Percentiles rank a stretch among this genome's conserved stretches.
These are phyloP conservation scores for Plectrocnemia conspersa DNA, from an alignment of 1,140 invertebrate species.

Conservation along the genomic window DNA sequence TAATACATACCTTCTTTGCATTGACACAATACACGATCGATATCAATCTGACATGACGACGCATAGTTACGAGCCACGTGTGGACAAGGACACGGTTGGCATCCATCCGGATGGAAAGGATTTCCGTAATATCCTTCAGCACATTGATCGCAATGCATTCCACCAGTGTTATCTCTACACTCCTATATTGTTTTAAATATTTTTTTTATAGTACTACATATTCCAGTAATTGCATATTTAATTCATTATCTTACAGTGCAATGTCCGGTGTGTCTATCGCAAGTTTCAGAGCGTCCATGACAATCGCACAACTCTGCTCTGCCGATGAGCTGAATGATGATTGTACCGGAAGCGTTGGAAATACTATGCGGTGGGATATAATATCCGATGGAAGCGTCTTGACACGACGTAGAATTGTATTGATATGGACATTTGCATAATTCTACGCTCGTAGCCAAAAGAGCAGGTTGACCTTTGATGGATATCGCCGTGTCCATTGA, in stretches of 20 bases:
- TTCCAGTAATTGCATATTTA: too few species aligned
- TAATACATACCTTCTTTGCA: constrained; percentile 59
- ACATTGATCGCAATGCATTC: constrained; percentile 70
- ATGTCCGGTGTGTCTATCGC: constrained; percentile 78
- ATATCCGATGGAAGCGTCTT: constrained; percentile 81
- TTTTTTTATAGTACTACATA: neutral
- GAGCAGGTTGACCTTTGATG: constrained; percentile 56
- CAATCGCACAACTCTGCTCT: constrained; percentile 76
- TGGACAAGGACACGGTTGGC: constrained; percentile 83
- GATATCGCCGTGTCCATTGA: constrained; percentile 77
- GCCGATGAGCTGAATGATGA: constrained; percentile 74
- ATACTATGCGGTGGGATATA: constrained; percentile 49
- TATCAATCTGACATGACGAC: constrained; percentile 57
- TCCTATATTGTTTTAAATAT: constrained; percentile 54
- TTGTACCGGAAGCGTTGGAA: constrained; percentile 48
- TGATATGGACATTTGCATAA: constrained; percentile 77
- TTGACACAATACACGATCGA: constrained; percentile 58
- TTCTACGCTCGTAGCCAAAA: constrained; percentile 79
- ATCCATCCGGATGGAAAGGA: constrained; percentile 60
- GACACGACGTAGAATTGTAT: constrained; percentile 79
- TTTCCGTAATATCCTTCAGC: constrained; percentile 75
- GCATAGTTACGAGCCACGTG: constrained; percentile 68
- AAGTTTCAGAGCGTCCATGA: constrained; percentile 71
- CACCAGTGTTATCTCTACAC: constrained; percentile 77
- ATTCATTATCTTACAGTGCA: constrained; percentile 71